Percentiles rank a stretch among this genome's conserved stretches.
Evolutionary conservation across 2,888 invertebrate genomes (phyloP).

Genomic region (Pristionchus exspectatus): DNA sequence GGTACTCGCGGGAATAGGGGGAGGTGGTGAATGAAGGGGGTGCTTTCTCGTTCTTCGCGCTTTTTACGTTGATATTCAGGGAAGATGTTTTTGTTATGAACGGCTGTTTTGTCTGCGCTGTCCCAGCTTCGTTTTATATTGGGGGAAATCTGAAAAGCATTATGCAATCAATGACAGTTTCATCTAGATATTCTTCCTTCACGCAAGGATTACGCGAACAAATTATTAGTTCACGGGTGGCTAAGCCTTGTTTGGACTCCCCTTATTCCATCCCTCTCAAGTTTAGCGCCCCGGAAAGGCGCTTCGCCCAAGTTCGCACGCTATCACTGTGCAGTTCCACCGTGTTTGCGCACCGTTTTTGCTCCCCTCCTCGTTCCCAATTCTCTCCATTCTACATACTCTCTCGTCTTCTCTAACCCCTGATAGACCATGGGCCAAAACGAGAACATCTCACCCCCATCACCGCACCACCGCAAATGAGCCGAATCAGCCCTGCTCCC

Average conservation of each 20-base stretch:
- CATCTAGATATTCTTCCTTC: no score
- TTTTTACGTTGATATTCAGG: no score
- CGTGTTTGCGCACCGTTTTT: constrained; percentile 36
- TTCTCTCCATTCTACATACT: not conserved
- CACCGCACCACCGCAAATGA: constrained; percentile 10
- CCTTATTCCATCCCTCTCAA: not conserved
- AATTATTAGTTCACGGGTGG: no score
- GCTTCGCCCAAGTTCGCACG: not conserved
- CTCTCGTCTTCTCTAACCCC: not conserved
- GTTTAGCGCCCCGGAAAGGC: constrained; percentile 5
- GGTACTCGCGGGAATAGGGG: not conserved
- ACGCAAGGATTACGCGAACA: no score
- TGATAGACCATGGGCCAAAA: no score
- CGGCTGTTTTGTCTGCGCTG: no score
- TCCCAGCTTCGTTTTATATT: no score
- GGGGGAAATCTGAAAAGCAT: no score
- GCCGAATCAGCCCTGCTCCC: constrained; percentile 14
- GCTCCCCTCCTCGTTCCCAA: not conserved
- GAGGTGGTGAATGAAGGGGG: not conserved
- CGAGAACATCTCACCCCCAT: not conserved
- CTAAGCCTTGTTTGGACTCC: no score
- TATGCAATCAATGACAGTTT: no score
- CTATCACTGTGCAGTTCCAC: constrained; percentile 6
- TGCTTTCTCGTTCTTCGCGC: no score
- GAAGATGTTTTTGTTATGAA: no score